Conservation (phyloP, 2,888 invertebrate genomes). For the Brachypalpus laphriformis region DNA sequence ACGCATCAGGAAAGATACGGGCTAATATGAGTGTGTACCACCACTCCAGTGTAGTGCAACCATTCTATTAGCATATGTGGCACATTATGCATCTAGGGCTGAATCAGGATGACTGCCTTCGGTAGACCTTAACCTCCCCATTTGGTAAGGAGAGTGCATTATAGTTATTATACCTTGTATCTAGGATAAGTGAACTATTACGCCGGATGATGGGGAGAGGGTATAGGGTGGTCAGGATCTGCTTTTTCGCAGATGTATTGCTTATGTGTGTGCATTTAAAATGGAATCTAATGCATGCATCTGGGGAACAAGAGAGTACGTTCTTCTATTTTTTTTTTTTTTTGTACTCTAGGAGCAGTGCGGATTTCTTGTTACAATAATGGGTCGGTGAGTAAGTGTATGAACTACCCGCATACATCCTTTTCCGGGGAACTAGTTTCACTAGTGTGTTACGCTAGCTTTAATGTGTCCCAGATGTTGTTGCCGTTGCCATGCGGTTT, state of each 20-base stretch:
- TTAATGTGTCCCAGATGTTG: slow-evolving; percentile 69
- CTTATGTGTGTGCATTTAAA: slow-evolving; percentile 34
- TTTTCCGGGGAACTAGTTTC: slow-evolving; percentile 58
- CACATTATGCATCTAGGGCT: slow-evolving; percentile 35
- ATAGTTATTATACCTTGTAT: slow-evolving; percentile 67
- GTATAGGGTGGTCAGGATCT: slow-evolving; percentile 22
- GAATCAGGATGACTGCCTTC: slow-evolving; percentile 47
- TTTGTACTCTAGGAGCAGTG: slow-evolving; percentile 3
- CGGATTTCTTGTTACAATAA: slow-evolving; percentile 71
- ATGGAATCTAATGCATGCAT: slow-evolving; percentile 57
- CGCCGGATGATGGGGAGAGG: slow-evolving; percentile 40
- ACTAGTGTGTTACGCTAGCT: slow-evolving; percentile 29
- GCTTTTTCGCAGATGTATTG: slow-evolving; percentile 30
- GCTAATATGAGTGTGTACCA: slow-evolving; percentile 45
- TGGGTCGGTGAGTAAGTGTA: slow-evolving; percentile 61
- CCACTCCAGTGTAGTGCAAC: neutral
- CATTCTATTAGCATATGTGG: slow-evolving; percentile 69
- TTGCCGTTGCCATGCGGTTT: slow-evolving; percentile 28
- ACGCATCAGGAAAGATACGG: slow-evolving; percentile 59
- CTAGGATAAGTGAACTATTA: slow-evolving; percentile 70
- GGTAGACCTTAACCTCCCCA: slow-evolving; percentile 70
- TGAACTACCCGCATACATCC: slow-evolving; percentile 59
- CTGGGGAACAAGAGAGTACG: slow-evolving; percentile 30
- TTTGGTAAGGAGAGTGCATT: slow-evolving; percentile 51
- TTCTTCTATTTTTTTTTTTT: neutral